These are phyloP conservation scores for Monodelphis domestica DNA, from an alignment of 2,797 vertebrate genomes.

Conservation along the genomic window DNA sequence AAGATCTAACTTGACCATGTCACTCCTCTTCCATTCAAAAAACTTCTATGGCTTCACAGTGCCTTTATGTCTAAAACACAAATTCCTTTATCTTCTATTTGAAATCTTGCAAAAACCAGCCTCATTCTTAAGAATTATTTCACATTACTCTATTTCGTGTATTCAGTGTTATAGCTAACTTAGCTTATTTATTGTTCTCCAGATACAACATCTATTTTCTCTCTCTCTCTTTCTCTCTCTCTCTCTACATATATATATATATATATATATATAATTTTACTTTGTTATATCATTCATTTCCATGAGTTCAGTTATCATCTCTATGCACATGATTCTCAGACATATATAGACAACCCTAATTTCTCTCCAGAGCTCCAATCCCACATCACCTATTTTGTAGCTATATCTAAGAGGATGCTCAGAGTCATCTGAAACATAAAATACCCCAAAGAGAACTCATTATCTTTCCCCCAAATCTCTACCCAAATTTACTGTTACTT, in stretches of 20 bases:
- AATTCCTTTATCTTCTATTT: neutral
- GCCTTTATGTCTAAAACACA: neutral
- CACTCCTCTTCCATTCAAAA: neutral
- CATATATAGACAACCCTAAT: no score
- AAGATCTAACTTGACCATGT: neutral
- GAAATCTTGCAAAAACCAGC: neutral
- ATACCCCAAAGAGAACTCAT: neutral
- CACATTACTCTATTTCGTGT: neutral
- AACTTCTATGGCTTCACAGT: neutral
- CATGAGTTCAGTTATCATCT: neutral
- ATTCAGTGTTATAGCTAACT: neutral
- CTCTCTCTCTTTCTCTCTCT: no score
- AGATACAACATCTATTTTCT: no score
- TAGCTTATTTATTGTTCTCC: neutral
- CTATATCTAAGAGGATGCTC: neutral
- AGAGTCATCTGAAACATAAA: neutral
- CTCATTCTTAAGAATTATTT: neutral
- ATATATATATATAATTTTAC: neutral
- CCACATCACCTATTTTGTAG: neutral
- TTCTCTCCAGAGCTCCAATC: neutral
- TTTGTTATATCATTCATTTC: neutral
- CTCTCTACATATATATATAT: no score
- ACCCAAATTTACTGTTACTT: neutral
- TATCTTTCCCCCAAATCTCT: neutral
- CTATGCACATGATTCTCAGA: neutral